phyloP scores from a whole-genome alignment of 2,113 vertebrate species.

The Lophochroa leadbeateri region DNA sequence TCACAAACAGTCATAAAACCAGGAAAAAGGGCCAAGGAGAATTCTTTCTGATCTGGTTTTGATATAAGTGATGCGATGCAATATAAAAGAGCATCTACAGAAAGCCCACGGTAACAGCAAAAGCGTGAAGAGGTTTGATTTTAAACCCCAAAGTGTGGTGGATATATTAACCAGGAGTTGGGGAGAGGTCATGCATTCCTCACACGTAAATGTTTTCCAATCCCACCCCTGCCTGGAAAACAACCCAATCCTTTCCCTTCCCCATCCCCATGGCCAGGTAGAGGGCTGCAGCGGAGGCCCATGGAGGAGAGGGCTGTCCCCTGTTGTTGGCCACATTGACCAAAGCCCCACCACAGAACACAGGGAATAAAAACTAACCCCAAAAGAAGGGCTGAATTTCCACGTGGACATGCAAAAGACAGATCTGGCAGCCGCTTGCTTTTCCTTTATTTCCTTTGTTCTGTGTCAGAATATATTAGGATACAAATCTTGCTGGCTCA shows the following conservation, averaged over 20 bases:
- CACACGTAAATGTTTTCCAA: background rate
- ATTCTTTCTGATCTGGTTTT: slow-evolving; percentile 50
- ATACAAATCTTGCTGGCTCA: background rate
- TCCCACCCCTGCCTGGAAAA: background rate
- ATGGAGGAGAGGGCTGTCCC: background rate
- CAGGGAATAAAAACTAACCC: background rate
- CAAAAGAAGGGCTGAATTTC: background rate
- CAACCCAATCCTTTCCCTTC: background rate
- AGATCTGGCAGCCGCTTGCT: background rate
- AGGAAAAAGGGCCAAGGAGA: background rate
- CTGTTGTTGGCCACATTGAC: background rate
- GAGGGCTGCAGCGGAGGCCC: background rate
- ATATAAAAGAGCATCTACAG: background rate
- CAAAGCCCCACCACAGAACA: background rate
- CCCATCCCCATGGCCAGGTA: background rate
- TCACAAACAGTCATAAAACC: background rate
- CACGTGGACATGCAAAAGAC: background rate
- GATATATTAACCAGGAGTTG: background rate
- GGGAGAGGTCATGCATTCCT: background rate
- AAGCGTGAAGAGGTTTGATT: slow-evolving; percentile 22
- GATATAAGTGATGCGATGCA: slow-evolving; percentile 34
- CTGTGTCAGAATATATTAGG: background rate
- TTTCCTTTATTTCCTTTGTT: slow-evolving; percentile 7
- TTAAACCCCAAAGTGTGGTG: slow-evolving; percentile 21
- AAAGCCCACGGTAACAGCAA: background rate